Evolutionary conservation across 1,140 invertebrate species (phyloP), one percentile per base, ranked within the genome.

Genomic region (Neoseiulus cucumeris): DNA sequence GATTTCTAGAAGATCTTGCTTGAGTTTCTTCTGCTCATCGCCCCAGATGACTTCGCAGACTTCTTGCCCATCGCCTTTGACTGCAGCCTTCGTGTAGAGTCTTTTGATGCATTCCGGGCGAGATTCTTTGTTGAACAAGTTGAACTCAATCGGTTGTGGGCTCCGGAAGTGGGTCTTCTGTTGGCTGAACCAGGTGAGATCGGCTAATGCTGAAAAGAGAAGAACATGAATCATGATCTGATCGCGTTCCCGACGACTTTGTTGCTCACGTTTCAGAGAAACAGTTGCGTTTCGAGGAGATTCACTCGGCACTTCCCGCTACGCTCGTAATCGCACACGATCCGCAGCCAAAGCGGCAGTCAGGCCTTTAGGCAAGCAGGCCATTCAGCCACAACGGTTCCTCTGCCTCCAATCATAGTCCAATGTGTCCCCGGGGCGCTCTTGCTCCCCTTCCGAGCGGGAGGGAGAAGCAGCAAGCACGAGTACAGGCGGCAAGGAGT

Each of bases 181-280:
- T 68, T 80, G 72, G 70, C 85, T 85, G 79, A 89, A 88, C 71
- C 82, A 82, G 67, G 82, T 84, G 75, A 90, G 84, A 79, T 89
- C 86, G 71, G 86, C 85, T 80, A 87, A 86, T 75, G 87, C 87
- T 89, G 81, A 45, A 84, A n/a, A 83, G 71, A 76, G 77, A 74
- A 75, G 73, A 71, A 71, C 65, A 71, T 66, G 18, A 70, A 73
- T 9, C 4, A 39, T 39, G 33, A 39, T n/a, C n/a, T n/a, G n/a
- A n/a, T n/a, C n/a, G n/a, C n/a, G 33, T 39, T 6, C 33, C 33
- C 33, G 33, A 39, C 4, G 4, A 6, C 33, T 39, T 6, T 39
- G 33, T 9, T 4, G 33, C 33, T 39, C n/a, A n/a, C n/a, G n/a
- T 39, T 39, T 39, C 33, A 39, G 9, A 9, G 33, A 9, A 39